Evolutionary conservation across 1,140 invertebrate species (phyloP).

Genomic region (Zelostemma sp.): DNA sequence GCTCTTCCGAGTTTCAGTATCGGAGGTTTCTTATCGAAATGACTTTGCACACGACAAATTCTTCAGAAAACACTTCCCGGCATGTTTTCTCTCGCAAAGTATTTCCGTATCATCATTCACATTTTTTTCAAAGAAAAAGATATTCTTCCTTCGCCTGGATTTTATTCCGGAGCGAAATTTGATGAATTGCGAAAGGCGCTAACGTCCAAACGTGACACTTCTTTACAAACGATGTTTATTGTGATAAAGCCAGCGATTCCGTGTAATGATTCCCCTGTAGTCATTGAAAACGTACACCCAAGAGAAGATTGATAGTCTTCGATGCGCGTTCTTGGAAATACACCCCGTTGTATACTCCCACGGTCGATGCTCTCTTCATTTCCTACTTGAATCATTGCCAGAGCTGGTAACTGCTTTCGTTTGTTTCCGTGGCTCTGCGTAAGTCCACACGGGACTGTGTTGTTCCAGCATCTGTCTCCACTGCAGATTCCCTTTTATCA

Average conservation of each 20-base stretch:
- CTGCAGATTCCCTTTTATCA: slow-evolving; percentile 48
- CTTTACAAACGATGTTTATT: slow-evolving; percentile 1
- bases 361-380: slow-evolving; percentile 51
- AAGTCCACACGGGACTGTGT: slow-evolving; percentile 36
- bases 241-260: neutral
- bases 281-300: slow-evolving; percentile 40
- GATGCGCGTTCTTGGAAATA: slow-evolving; percentile 39
- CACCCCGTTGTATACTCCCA: slow-evolving; percentile 36
- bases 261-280: slow-evolving; percentile 13
- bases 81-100: too few species aligned
- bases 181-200: neutral
- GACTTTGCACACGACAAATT: too few species aligned
- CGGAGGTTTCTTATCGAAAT: too few species aligned
- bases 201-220: neutral
- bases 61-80: too few species aligned
- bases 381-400: slow-evolving; percentile 48
- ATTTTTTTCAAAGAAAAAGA: neutral
- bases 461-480: slow-evolving; percentile 37
- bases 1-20: too few species aligned
- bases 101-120: too few species aligned
- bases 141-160: neutral
- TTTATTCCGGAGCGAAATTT: neutral
- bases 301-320: slow-evolving; percentile 36
- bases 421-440: slow-evolving; percentile 42
- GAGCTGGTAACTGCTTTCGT: slow-evolving; percentile 44